Evolutionary conservation across 2,888 invertebrate genomes (phyloP).

Genomic region (Drosophila emarginata): DNA sequence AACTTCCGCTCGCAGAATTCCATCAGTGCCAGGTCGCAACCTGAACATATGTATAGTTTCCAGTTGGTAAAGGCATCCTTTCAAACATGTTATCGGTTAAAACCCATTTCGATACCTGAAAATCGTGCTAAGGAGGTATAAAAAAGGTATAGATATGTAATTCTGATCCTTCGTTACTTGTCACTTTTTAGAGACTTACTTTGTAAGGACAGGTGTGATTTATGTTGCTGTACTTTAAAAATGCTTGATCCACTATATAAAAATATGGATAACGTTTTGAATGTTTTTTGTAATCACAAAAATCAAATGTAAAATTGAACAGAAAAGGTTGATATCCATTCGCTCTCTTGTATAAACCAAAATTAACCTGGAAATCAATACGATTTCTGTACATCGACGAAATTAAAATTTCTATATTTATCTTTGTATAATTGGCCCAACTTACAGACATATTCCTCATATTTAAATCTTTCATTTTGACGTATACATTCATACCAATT

Average conservation of each 20-base stretch:
- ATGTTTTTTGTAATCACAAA: neutral
- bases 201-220: constrained; percentile 31
- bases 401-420: too few relatives aligned
- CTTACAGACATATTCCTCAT: neutral
- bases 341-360: neutral
- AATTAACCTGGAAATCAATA: neutral
- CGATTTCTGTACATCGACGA: too few relatives aligned
- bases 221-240: neutral
- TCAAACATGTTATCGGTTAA: constrained; percentile 19
- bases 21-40: constrained; percentile 6
- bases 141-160: too few relatives aligned
- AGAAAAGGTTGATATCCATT: neutral
- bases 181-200: neutral
- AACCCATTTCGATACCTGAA: constrained; percentile 12
- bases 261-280: constrained; percentile 1
- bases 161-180: too few relatives aligned
- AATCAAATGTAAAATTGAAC: neutral
- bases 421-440: too few relatives aligned
- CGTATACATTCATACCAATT: neutral
- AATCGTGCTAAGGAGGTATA: constrained; percentile 10
- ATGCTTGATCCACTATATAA: neutral
- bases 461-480: neutral
- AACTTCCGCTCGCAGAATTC: neutral
- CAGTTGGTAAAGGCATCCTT: constrained; percentile 24
- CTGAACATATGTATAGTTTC: constrained; percentile 25